Base-by-base conservation (phyloP, 1,140 invertebrate species). In the Drosophila aff. region DNA sequence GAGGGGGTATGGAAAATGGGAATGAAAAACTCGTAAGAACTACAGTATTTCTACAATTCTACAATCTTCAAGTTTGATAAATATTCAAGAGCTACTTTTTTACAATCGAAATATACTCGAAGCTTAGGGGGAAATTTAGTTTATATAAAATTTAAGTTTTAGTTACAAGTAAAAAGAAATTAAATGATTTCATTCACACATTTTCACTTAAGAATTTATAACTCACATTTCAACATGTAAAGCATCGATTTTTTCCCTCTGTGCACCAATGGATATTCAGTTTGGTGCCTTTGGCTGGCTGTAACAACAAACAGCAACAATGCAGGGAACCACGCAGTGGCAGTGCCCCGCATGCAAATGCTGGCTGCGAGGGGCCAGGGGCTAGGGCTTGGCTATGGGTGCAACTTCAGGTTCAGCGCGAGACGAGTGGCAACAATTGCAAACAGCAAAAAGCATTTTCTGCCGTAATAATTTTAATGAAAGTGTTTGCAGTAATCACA, bases 401-500 rank as follows among this genome's bases (percentile, higher is more conserved):
- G 63, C 67, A 82, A 77, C 61, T 87, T 71, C 67, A 74, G 83
- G 79, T 89, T 80, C 77, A 64, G 44, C 61, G 69, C 74, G 50
- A 77, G 47, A 66, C 65, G 76, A 76, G 84, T 89, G 69, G 72
- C 82, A 89, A 81, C 77, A 89, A 87, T 87, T 83, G 83, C 80
- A 73, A 74, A 80, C 67, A 87, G 83, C 83, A 87, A 82, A 86
- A 91, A 91, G 79, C 82, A 90, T 90, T 86, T 87, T 81, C 71
- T 76, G 80, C 80, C 66, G 82, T 91, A 91, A 91, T 91, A 83
- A 91, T 91, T 91, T 83, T 91, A 91, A 91, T 91, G 82, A 91
- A 91, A 91, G 87, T 91, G 87, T 91, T 87, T 79, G 75, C 83
- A 63, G 87, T 91, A 91, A 86, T 91, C 82, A 81, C 75, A 79